Conservation (phyloP, 2,888 invertebrate species). For the Agriopis marginaria region DNA sequence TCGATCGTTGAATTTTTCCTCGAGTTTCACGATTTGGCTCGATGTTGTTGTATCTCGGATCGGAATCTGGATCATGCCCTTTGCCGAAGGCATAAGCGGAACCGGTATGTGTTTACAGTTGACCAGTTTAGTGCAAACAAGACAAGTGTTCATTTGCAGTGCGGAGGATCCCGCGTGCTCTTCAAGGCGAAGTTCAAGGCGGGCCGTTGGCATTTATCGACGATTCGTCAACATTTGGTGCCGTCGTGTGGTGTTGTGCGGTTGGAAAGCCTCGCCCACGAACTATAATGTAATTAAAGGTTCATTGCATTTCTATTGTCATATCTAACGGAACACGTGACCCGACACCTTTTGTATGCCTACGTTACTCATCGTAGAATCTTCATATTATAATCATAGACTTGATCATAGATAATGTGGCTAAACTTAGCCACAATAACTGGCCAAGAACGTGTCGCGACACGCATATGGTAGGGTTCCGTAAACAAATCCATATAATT, state of each 20-base stretch:
- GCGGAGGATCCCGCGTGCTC: constrained; percentile 65
- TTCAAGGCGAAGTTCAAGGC: constrained; percentile 82
- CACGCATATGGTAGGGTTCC: too few species aligned
- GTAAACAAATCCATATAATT: too few species aligned
- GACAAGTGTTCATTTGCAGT: constrained; percentile 57
- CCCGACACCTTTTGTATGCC: constrained; percentile 28
- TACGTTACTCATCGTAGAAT: constrained; percentile 17
- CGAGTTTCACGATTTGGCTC: constrained; percentile 6
- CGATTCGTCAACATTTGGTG: constrained; percentile 74
- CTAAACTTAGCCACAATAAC: too few species aligned
- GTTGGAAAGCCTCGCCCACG: constrained; percentile 46
- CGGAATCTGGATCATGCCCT: constrained; percentile 70
- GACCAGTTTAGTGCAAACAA: constrained; percentile 55
- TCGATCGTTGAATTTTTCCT: constrained; percentile 4
- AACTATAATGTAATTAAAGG: constrained; percentile 42
- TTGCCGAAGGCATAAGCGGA: constrained; percentile 63
- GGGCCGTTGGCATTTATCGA: constrained; percentile 82
- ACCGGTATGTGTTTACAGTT: constrained; percentile 74
- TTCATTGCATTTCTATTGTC: constrained; percentile 47
- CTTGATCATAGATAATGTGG: not conserved
- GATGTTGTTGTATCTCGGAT: constrained; percentile 27
- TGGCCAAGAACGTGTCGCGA: too few species aligned
- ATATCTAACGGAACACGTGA: constrained; percentile 42
- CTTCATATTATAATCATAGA: constrained; percentile 8
- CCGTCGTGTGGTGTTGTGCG: constrained; percentile 23